These are phyloP conservation scores for Gymnorhina tibicen DNA, from an alignment of 2,113 vertebrate species.

Conservation along the genomic window DNA sequence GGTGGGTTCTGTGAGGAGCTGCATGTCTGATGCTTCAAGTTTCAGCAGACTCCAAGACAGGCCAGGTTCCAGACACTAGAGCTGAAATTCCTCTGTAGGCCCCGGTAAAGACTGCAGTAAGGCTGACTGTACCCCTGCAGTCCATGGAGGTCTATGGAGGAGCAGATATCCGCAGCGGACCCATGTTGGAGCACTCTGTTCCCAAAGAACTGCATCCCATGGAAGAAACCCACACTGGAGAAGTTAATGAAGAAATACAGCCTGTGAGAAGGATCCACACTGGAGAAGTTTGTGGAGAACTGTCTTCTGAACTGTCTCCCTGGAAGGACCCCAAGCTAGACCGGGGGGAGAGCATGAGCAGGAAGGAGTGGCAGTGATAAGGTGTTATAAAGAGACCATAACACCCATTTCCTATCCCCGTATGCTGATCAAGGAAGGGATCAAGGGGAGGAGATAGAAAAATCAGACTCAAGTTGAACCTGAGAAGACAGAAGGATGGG, in stretches of 20 bases:
- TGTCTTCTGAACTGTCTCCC: not conserved
- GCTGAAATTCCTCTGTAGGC: not conserved
- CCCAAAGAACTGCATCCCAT: fast-evolving
- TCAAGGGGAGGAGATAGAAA: not conserved
- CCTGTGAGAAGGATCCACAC: not conserved
- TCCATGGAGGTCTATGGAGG: fast-evolving
- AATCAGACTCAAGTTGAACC: not conserved
- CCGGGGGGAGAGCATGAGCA: not conserved
- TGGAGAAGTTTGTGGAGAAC: not conserved
- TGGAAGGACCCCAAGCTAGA: no score
- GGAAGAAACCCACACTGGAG: fast-evolving
- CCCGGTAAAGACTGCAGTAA: fast-evolving
- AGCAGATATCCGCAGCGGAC: not conserved
- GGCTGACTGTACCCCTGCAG: not conserved
- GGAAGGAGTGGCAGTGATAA: not conserved
- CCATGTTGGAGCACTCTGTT: fast-evolving
- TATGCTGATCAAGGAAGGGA: fast-evolving
- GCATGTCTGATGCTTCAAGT: fast-evolving
- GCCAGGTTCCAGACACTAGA: not conserved
- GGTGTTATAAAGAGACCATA: not conserved
- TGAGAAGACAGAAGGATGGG: not conserved
- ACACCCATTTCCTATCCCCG: fast-evolving
- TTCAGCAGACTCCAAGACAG: not conserved
- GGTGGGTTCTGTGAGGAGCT: not conserved
- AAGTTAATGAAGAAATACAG: not conserved